phyloP scores from a whole-genome alignment of 2,888 invertebrate genomes.

The Eumacrocentrus americanus region DNA sequence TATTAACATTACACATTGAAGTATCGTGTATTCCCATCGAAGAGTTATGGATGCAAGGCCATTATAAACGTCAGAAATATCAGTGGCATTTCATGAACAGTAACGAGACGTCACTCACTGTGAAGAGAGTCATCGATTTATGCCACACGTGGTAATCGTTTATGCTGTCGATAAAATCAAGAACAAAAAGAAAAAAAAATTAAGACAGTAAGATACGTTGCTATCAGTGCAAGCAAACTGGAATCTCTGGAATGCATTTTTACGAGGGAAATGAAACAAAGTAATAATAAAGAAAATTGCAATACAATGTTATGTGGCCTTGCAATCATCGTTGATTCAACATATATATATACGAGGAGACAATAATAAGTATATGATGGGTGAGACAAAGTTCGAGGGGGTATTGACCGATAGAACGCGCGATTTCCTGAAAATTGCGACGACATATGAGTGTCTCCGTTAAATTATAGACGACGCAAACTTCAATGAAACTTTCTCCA shows the following conservation, averaged over 20 bases:
- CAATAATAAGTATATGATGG: not conserved
- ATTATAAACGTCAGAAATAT: slow-evolving; percentile 7
- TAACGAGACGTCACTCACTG: slow-evolving; percentile 15
- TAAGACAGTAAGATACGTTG: slow-evolving; percentile 4
- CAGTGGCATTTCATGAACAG: slow-evolving; percentile 12
- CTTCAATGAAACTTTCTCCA: not conserved
- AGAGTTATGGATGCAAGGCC: not conserved
- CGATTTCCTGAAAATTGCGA: too few relatives aligned
- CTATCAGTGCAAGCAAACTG: not conserved
- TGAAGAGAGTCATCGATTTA: slow-evolving; percentile 8
- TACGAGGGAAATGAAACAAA: not conserved
- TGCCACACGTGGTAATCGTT: not conserved
- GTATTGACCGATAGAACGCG: too few relatives aligned
- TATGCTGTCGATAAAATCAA: slow-evolving; percentile 8
- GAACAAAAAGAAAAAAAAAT: not conserved
- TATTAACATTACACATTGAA: not conserved
- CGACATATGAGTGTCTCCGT: not conserved
- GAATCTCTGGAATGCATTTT: not conserved
- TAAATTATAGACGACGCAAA: not conserved
- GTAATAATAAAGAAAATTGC: not conserved
- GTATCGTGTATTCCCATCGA: not conserved
- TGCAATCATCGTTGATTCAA: not conserved
- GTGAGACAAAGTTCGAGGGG: not conserved
- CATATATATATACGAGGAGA: not conserved
- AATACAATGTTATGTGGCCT: not conserved